Conservation (phyloP, 2,113 vertebrate genomes). For the Camelus bactrianus region DNA sequence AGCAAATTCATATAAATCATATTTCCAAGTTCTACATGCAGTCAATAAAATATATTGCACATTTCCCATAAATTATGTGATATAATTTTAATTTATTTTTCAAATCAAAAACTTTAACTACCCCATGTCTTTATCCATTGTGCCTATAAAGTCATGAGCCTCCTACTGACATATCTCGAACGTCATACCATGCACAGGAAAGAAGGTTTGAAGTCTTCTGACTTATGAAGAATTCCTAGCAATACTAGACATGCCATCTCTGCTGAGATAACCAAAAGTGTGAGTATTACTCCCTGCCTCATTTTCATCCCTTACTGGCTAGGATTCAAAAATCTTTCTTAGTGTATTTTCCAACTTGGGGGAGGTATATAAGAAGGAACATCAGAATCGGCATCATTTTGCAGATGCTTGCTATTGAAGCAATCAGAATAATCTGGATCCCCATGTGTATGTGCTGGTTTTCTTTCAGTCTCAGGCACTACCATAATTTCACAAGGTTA, state of each 20-base stretch:
- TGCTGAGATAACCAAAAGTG: neutral
- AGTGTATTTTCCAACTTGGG: neutral
- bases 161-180: neutral
- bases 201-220: neutral
- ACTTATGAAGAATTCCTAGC: neutral
- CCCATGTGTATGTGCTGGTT: neutral
- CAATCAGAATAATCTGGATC: neutral
- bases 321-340: neutral
- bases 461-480: neutral
- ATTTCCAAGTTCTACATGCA: slow-evolving; percentile 76
- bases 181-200: neutral
- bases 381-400: neutral
- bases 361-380: neutral
- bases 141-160: slow-evolving; percentile 40
- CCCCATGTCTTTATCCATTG: slow-evolving; percentile 41
- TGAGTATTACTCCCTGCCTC: neutral
- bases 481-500: neutral
- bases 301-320: neutral
- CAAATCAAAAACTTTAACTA: slow-evolving; percentile 79
- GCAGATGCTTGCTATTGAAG: neutral
- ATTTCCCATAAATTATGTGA: slow-evolving; percentile 82
- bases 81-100: slow-evolving; percentile 82
- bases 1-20: slow-evolving; percentile 81
- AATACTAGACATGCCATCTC: neutral
- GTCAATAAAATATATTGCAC: slow-evolving; percentile 80